Base-by-base conservation (phyloP, 1,140 invertebrate genomes). In the Bradysia coprophila region DNA sequence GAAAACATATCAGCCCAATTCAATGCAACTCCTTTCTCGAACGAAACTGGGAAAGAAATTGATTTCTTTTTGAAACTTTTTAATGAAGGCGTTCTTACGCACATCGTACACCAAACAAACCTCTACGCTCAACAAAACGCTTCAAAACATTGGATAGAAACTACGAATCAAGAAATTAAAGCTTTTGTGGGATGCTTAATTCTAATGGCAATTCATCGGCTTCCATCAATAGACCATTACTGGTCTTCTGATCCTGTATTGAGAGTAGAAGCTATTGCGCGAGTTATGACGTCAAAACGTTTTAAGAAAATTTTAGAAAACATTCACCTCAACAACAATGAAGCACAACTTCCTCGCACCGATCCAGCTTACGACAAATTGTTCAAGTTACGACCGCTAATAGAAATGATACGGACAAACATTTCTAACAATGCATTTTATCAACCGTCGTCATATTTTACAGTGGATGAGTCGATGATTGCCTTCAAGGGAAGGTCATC, bases 401-500 rank as follows among this genome's bases (percentile, higher is more conserved):
- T 31, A 9, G n/a, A n/a, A n/a, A n/a, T n/a, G n/a, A n/a, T n/a
- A n/a, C n/a, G n/a, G n/a, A n/a, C n/a, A n/a, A 31, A 31, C n/a
- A 8, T 9, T 31, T 31, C n/a, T 8, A 31, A 31, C n/a, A n/a
- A 31, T 9, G 28, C 28, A 31, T 31, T 31, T n/a, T 9, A 31
- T 9, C 8, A 31, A 9, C 8, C 28, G 8, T 9, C 8, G 8
- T 9, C 8, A n/a, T 31, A 31, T 31, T n/a, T 9, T 8, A 9
- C 49, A 44, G 47, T 57, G 40, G 57, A 61, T 49, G 58, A 59
- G 43, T 56, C 51, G 32, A 59, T 61, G 51, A 50, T 63, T 38
- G 52, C 49, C 45, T 58, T 56, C 45, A 59, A 63, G 51, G 54
- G 51, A 41, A 50, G 52, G 41, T 53, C 45, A 46, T 48, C 48